Evolutionary conservation across 2,888 invertebrate genomes (phyloP), one percentile per base, ranked within the genome.

Genomic region (Acrobasis suavella): DNA sequence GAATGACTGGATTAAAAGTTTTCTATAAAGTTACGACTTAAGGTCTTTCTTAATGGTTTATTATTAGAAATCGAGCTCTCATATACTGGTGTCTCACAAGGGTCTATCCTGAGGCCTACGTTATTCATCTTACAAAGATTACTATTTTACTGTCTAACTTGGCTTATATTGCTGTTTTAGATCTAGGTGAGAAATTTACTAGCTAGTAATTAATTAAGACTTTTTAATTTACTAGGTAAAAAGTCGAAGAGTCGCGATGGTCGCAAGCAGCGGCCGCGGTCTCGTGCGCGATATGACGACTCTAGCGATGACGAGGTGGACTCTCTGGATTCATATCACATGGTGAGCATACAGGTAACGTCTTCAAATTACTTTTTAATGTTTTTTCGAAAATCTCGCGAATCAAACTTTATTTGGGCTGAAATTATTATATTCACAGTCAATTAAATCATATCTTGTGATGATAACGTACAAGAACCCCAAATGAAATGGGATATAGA

Each of bases 291-390:
- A 0, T 67, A 73, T 66, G 84, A 83, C 1, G 87, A 83, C 60
- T 86, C 87, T 62, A 87, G 87, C 68, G 91, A 90, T 50, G 91
- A 90, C 32, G 91, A 90, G 66, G 94, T 95, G 22, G 94, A 94
- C 83, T 85, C 94, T 0, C 93, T 95, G 2, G 95, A 94, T 73
- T 95, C 95, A 64, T 95, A 96, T 82, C 95, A 96, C 77, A 95
- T 96, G 82, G 94, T 96, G 77, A 96, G 96, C 73, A 95, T 96
- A 79, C 95, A 96, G 93, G 95, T 95, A 69, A 32, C 65, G 69
- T 46, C 1, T 50, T 12, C 1, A 15, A 38, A 16, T 50, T 55
- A 32, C n/a, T 49, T 15, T 60, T 65, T 15, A n/a, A 38, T 32
- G 37, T 7, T 38, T 39, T 15, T 32, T 32, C 7, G 2, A 6